These are phyloP conservation scores for Meles meles DNA, from an alignment of 2,113 vertebrate genomes.

Conservation along the genomic window DNA sequence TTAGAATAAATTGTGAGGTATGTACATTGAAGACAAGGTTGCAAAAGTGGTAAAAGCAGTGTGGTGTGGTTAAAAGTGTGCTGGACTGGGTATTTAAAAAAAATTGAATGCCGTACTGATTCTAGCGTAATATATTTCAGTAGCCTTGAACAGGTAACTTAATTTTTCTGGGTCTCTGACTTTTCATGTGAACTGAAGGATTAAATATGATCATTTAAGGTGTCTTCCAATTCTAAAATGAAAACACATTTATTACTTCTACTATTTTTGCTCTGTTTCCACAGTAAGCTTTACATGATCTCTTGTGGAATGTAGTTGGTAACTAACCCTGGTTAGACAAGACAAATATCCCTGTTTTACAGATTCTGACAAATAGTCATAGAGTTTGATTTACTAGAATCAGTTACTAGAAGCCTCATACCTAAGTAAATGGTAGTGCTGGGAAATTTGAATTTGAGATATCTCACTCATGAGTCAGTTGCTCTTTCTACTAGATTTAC, in stretches of 20 bases:
- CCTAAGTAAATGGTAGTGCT: conserved; percentile 11
- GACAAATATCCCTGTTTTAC: neutral
- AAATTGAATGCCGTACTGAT: neutral
- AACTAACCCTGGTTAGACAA: neutral
- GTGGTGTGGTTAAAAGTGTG: neutral
- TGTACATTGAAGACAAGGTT: neutral
- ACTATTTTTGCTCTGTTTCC: neutral
- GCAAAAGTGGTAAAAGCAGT: neutral
- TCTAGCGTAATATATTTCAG: neutral
- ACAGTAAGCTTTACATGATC: neutral
- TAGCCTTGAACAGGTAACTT: neutral
- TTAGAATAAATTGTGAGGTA: neutral
- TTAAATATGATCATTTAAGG: neutral
- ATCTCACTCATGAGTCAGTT: conserved; percentile 22
- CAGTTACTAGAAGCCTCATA: neutral
- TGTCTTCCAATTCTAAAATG: conserved; percentile 19
- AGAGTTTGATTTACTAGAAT: conserved; percentile 34
- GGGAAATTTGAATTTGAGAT: neutral
- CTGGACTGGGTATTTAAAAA: neutral
- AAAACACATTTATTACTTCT: neutral
- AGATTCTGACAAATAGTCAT: neutral
- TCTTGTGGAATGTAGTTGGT: neutral
- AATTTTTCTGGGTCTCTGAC: neutral
- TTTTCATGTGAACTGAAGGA: neutral
- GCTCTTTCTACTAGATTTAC: conserved; percentile 17